Percentiles rank a stretch among this genome's conserved stretches.
phyloP scores from a whole-genome alignment of 1,140 invertebrate genomes.

The Zaprionus kolodkinae region DNA sequence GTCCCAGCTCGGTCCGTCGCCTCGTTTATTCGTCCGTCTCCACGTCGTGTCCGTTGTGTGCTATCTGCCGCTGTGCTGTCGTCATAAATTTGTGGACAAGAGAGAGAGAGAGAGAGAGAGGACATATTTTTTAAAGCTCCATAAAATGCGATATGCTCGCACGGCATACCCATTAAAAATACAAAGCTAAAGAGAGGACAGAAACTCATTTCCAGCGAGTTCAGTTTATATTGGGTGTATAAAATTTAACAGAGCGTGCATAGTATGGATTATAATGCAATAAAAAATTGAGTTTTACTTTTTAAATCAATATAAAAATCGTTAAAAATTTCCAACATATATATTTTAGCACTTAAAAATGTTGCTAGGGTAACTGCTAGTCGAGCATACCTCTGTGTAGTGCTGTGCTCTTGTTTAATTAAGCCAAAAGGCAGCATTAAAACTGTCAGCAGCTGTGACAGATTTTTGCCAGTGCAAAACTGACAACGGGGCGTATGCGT shows the following conservation, averaged over 20 bases:
- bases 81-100: constrained; percentile 37
- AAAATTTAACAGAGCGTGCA: not conserved
- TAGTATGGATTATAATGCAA: not conserved
- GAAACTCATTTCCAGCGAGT: not conserved
- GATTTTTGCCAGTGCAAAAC: not conserved
- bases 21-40: not conserved
- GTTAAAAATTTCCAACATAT: not conserved
- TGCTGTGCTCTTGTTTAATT: constrained; percentile 55
- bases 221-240: not conserved
- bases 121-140: constrained; percentile 35
- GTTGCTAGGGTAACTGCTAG: not conserved
- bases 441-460: constrained; percentile 47
- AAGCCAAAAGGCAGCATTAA: constrained; percentile 55
- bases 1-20: not conserved
- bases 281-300: no score
- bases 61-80: constrained; percentile 22
- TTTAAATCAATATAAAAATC: not conserved
- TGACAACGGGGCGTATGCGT: constrained; percentile 37
- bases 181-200: not conserved
- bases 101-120: not conserved
- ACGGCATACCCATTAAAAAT: not conserved
- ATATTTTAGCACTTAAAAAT: not conserved
- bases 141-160: constrained; percentile 13
- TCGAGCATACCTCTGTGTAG: not conserved
- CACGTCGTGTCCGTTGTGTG: not conserved